These are phyloP conservation scores for Apogon talboti DNA, from an alignment of 2,797 vertebrate species.

Conservation along the genomic window DNA sequence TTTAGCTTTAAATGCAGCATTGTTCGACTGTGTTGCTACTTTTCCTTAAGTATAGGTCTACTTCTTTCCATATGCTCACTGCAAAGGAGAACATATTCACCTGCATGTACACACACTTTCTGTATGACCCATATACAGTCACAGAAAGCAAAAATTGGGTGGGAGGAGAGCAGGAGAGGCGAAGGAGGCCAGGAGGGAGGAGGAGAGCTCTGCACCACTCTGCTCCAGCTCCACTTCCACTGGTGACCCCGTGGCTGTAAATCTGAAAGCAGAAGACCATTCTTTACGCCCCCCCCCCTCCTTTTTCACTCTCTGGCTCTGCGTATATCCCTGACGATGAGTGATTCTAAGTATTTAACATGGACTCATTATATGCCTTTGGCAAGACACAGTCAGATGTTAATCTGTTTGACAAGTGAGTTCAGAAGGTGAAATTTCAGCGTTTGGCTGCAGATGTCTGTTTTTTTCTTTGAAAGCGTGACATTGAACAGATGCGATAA, in stretches of 20 bases:
- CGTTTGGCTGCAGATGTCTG: slow-evolving; percentile 44
- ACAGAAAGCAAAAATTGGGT: slow-evolving; percentile 53
- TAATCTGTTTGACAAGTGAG: slow-evolving; percentile 42
- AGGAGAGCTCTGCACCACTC: slow-evolving; percentile 74
- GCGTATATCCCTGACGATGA: slow-evolving; percentile 25
- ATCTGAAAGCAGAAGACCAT: slow-evolving; percentile 62
- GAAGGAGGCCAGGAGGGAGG: slow-evolving; percentile 58
- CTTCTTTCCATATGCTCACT: slow-evolving; percentile 41
- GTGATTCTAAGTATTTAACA: slow-evolving; percentile 44
- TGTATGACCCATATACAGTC: slow-evolving; percentile 78
- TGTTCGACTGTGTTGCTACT: slow-evolving; percentile 23
- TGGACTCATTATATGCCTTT: slow-evolving; percentile 40
- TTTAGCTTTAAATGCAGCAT: slow-evolving; percentile 42
- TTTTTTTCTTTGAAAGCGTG: slow-evolving; percentile 14
- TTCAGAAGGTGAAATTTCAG: slow-evolving; percentile 36
- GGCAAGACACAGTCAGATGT: slow-evolving; percentile 29
- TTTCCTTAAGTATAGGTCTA: slow-evolving; percentile 19
- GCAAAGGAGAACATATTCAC: slow-evolving; percentile 51
- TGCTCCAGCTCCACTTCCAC: slow-evolving; percentile 78
- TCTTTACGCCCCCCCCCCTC: slow-evolving; percentile 14
- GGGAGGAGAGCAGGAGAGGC: slow-evolving; percentile 35
- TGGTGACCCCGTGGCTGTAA: slow-evolving; percentile 73
- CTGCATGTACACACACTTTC: slow-evolving; percentile 39
- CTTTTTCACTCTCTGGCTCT: slow-evolving; percentile 15
- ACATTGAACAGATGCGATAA: slow-evolving; percentile 33